phyloP scores from a whole-genome alignment of 1,140 invertebrate genomes.

The Kradibia gibbosae region DNA sequence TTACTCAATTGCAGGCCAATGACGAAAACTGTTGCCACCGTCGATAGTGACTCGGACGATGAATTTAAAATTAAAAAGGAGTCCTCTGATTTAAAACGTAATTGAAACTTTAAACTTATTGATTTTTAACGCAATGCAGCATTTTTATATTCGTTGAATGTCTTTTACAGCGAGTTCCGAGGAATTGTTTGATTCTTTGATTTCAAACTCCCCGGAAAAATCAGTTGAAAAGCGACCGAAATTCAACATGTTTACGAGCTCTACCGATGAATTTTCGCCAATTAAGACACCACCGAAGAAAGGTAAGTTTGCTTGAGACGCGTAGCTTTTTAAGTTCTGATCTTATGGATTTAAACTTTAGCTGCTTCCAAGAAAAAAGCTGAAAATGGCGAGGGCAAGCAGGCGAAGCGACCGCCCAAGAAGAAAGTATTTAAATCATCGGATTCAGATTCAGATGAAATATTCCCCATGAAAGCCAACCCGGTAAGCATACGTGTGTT shows the following conservation, averaged over 20 bases:
- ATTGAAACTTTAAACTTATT: slow-evolving; percentile 33
- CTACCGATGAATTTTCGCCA: slow-evolving; percentile 61
- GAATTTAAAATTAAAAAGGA: slow-evolving; percentile 64
- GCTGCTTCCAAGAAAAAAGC: slow-evolving; percentile 62
- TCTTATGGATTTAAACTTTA: slow-evolving; percentile 45
- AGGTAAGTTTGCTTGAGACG: slow-evolving; percentile 49
- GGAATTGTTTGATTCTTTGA: slow-evolving; percentile 69
- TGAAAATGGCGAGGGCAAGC: slow-evolving; percentile 61
- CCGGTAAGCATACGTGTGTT: slow-evolving; percentile 51
- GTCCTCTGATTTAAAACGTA: slow-evolving; percentile 60
- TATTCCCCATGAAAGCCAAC: slow-evolving; percentile 54
- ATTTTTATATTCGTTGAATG: neutral
- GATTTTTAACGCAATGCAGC: neutral
- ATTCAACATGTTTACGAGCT: slow-evolving; percentile 48
- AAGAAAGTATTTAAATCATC: slow-evolving; percentile 59
- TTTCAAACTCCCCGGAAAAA: slow-evolving; percentile 60
- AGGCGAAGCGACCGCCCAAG: slow-evolving; percentile 53
- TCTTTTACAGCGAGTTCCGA: slow-evolving; percentile 62
- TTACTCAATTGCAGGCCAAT: slow-evolving; percentile 49
- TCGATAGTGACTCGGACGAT: slow-evolving; percentile 66
- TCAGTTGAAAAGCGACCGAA: slow-evolving; percentile 52
- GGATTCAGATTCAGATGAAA: slow-evolving; percentile 62
- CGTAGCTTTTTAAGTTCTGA: neutral
- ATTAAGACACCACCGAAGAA: slow-evolving; percentile 58
- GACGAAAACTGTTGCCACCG: slow-evolving; percentile 13